Percentiles rank a stretch among this genome's conserved stretches.
phyloP scores from a whole-genome alignment of 2,113 vertebrate species.

The Vireo altiloquus region DNA sequence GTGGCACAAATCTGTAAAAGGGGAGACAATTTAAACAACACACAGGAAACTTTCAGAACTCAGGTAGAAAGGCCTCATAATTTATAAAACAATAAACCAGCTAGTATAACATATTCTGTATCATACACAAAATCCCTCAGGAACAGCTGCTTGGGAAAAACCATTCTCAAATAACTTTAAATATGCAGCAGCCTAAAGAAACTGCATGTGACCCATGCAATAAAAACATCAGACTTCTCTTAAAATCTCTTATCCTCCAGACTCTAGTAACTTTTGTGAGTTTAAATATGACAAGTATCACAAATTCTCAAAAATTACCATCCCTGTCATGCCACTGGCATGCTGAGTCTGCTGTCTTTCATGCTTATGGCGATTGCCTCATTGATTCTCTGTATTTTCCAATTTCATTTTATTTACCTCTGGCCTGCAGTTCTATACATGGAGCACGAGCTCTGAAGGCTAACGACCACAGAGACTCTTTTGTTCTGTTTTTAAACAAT shows the following conservation, averaged over 20 bases:
- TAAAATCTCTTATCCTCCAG: background rate
- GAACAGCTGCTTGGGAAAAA: background rate
- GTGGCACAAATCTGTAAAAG: background rate
- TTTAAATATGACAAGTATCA: background rate
- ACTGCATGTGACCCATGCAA: background rate
- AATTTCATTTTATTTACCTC: background rate
- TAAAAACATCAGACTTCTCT: background rate
- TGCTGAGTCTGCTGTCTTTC: background rate
- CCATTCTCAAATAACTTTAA: background rate
- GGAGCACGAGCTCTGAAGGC: rapidly evolving
- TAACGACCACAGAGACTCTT: background rate
- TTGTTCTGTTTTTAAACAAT: background rate
- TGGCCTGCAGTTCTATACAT: background rate
- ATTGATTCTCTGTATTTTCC: background rate
- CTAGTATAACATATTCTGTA: background rate
- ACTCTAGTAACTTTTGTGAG: background rate
- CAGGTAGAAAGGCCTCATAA: background rate
- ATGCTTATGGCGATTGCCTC: rapidly evolving
- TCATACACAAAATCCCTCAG: background rate
- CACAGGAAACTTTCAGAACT: background rate
- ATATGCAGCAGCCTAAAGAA: background rate
- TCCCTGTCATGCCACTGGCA: background rate
- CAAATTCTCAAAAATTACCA: background rate
- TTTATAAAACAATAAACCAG: background rate
- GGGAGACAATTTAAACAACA: background rate